Percentiles rank a stretch among this genome's conserved stretches.
phyloP scores from a whole-genome alignment of 2,888 invertebrate genomes.

The Meganola albula region DNA sequence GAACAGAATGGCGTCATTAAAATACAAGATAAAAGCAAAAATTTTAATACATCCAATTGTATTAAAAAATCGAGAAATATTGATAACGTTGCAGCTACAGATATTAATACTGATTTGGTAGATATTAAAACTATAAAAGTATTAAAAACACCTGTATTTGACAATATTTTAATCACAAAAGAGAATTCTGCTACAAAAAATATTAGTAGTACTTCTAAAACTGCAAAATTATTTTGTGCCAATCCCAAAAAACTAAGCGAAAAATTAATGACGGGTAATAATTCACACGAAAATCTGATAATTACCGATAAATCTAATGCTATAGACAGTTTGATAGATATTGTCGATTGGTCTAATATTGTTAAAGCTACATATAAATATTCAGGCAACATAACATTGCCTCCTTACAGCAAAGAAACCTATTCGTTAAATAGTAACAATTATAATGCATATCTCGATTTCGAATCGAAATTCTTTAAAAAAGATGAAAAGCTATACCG shows the following conservation, averaged over 20 bases:
- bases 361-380: not conserved
- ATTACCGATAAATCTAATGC: not conserved
- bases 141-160: not conserved
- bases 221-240: too few species aligned
- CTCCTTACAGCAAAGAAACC: not conserved
- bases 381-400: not conserved
- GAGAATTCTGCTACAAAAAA: not conserved
- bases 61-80: too few species aligned
- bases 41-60: too few species aligned
- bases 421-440: not conserved
- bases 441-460: constrained; percentile 1
- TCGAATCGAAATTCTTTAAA: constrained; percentile 19
- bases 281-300: not conserved
- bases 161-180: not conserved
- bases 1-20: not conserved
- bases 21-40: too few species aligned
- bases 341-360: not conserved
- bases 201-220: too few species aligned
- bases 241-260: too few species aligned
- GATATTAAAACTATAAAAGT: not conserved
- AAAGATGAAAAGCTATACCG: constrained; percentile 33
- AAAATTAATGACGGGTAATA: too few species aligned
- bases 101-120: too few species aligned
- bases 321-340: not conserved
- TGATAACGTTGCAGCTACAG: too few species aligned